phyloP scores from a whole-genome alignment of 1,140 invertebrate genomes.

The Eulimnadia texana region DNA sequence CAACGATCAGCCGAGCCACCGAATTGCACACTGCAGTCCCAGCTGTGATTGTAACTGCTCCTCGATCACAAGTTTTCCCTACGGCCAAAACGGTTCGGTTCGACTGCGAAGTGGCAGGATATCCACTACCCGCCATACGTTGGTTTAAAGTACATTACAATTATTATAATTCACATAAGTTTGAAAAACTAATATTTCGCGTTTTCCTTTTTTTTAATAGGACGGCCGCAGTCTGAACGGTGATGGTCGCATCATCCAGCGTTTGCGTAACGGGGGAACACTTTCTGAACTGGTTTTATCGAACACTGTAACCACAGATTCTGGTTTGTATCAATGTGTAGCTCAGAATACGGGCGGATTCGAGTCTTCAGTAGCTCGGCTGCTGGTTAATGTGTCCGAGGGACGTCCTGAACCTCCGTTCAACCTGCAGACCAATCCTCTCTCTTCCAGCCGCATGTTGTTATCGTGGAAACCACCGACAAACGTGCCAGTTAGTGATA shows the following conservation, averaged over 20 bases:
- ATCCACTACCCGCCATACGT: slow-evolving; percentile 40
- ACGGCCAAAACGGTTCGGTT: slow-evolving; percentile 50
- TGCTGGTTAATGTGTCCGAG: slow-evolving; percentile 37
- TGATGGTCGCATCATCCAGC: slow-evolving; percentile 37
- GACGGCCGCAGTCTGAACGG: slow-evolving; percentile 23
- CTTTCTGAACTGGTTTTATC: slow-evolving; percentile 42
- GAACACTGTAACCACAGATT: slow-evolving; percentile 46
- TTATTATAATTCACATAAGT: background rate
- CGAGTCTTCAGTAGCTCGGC: slow-evolving; percentile 41
- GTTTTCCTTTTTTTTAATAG: background rate
- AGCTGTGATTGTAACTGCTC: slow-evolving; percentile 41
- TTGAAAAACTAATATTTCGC: background rate
- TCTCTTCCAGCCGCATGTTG: slow-evolving; percentile 38
- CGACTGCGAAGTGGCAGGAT: slow-evolving; percentile 48
- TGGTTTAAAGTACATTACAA: slow-evolving; percentile 44
- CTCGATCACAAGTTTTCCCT: slow-evolving; percentile 39
- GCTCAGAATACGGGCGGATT: slow-evolving; percentile 48
- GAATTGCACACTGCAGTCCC: slow-evolving; percentile 39
- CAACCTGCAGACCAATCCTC: slow-evolving; percentile 36
- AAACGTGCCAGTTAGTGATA: slow-evolving; percentile 27
- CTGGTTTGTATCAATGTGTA: slow-evolving; percentile 63
- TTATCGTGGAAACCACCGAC: slow-evolving; percentile 36
- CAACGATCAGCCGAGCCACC: slow-evolving; percentile 27
- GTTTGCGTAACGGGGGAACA: slow-evolving; percentile 29
- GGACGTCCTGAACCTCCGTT: slow-evolving; percentile 40